A percentile compares a stretch with the other conserved stretches of the same genome.
Conservation (phyloP, 2,888 invertebrate species). For the Diloba caeruleocephala region DNA sequence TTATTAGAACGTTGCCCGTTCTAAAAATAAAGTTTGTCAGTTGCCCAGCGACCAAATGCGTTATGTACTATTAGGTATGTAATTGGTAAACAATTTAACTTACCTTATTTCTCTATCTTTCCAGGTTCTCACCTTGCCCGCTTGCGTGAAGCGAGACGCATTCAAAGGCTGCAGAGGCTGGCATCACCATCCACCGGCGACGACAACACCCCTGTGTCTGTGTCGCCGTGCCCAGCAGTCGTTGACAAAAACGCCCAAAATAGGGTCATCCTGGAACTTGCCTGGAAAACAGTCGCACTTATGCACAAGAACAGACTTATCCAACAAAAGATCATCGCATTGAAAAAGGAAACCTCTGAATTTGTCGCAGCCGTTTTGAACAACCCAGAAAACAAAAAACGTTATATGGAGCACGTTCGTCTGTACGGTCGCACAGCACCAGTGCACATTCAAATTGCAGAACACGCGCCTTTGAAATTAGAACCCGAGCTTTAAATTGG, state of each 20-base stretch:
- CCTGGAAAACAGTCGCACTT: slow-evolving; percentile 90
- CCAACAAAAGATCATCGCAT: slow-evolving; percentile 89
- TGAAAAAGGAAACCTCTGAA: slow-evolving; percentile 90
- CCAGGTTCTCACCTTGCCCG: slow-evolving; percentile 75
- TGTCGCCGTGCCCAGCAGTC: slow-evolving; percentile 49
- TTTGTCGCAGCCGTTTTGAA: slow-evolving; percentile 90
- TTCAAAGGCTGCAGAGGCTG: slow-evolving; percentile 71
- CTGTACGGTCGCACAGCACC: slow-evolving; percentile 60
- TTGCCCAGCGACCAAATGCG: too few relatives aligned
- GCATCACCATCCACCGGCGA: slow-evolving; percentile 61
- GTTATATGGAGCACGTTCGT: slow-evolving; percentile 73
- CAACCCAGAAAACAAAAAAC: slow-evolving; percentile 81
- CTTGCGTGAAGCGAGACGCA: slow-evolving; percentile 77
- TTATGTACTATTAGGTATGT: too few relatives aligned
- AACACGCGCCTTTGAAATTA: slow-evolving; percentile 62
- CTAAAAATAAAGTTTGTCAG: too few relatives aligned
- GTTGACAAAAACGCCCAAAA: slow-evolving; percentile 74
- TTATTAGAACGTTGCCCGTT: too few relatives aligned
- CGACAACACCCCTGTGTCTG: slow-evolving; percentile 43
- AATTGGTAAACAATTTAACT: neutral
- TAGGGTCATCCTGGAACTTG: slow-evolving; percentile 89
- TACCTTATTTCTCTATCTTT: slow-evolving; percentile 58
- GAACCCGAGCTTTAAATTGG: slow-evolving; percentile 59
- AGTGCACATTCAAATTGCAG: slow-evolving; percentile 43
- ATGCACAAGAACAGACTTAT: slow-evolving; percentile 90